Conservation (phyloP, 2,888 invertebrate species). For the Drosophila rubida region DNA sequence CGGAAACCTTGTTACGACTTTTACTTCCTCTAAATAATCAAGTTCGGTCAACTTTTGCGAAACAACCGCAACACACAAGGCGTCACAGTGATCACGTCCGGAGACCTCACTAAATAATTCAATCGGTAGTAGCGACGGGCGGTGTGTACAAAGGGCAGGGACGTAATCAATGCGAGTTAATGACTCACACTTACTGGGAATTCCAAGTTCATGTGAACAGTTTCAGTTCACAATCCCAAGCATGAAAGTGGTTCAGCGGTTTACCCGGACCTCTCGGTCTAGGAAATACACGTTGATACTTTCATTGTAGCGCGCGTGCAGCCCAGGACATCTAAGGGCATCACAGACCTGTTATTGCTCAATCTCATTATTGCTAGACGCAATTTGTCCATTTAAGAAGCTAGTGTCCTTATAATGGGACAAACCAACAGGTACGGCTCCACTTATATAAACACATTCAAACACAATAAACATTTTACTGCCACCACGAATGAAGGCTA, state of each 20-base stretch:
- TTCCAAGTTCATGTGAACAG: slow-evolving; percentile 65
- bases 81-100: slow-evolving; percentile 53
- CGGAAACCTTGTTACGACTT: slow-evolving; percentile 59
- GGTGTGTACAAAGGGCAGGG: slow-evolving; percentile 55
- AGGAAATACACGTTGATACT: slow-evolving; percentile 87
- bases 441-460: slow-evolving; percentile 60
- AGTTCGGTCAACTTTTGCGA: slow-evolving; percentile 56
- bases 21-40: slow-evolving; percentile 57
- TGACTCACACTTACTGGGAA: slow-evolving; percentile 32
- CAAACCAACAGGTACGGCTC: slow-evolving; percentile 49
- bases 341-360: slow-evolving; percentile 88
- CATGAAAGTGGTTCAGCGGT: slow-evolving; percentile 89
- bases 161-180: slow-evolving; percentile 54
- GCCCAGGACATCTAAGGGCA: slow-evolving; percentile 87
- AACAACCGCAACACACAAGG: slow-evolving; percentile 52
- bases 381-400: slow-evolving; percentile 56
- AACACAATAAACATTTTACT: slow-evolving; percentile 49
- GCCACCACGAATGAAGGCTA: slow-evolving; percentile 51
- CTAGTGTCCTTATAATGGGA: slow-evolving; percentile 61
- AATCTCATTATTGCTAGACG: slow-evolving; percentile 87
- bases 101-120: slow-evolving; percentile 52
- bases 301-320: slow-evolving; percentile 71
- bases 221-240: slow-evolving; percentile 68
- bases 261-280: slow-evolving; percentile 88
- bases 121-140: slow-evolving; percentile 61